Percentiles rank a stretch among this genome's conserved stretches.
Evolutionary conservation across 2,797 vertebrate species (phyloP).

Genomic region (Danio aesculapii): DNA sequence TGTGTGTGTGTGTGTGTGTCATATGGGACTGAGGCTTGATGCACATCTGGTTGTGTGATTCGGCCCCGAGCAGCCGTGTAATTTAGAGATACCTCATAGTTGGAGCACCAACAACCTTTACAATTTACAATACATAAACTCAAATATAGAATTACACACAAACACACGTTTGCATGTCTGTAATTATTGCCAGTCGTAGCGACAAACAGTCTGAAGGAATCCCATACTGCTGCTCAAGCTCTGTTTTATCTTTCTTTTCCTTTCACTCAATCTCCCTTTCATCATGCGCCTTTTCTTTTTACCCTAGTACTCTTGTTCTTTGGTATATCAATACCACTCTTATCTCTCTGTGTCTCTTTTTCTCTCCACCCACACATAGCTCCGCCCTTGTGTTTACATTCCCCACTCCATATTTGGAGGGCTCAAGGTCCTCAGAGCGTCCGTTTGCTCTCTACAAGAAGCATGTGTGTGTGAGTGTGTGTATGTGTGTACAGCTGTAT

Average conservation of each 20-base stretch:
- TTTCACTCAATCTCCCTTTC: conserved; percentile 13
- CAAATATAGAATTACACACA: conserved; percentile 48
- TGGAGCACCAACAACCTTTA: conserved; percentile 42
- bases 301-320: conserved; percentile 27
- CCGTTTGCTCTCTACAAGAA: conserved; percentile 39
- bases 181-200: conserved; percentile 37
- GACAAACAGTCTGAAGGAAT: conserved; percentile 43
- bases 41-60: conserved; percentile 64
- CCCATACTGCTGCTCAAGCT: neutral
- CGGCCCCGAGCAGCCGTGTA: conserved; percentile 48
- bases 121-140: conserved; percentile 45
- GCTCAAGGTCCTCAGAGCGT: conserved; percentile 71
- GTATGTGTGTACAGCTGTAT: conserved; percentile 32
- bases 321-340: conserved; percentile 35
- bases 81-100: conserved; percentile 60
- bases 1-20: conserved; percentile 43
- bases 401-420: conserved; percentile 79
- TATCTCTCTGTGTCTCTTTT: conserved; percentile 25
- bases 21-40: conserved; percentile 52
- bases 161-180: conserved; percentile 34
- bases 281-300: conserved; percentile 1
- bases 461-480: conserved; percentile 50
- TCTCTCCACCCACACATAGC: conserved; percentile 53
- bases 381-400: conserved; percentile 88
- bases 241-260: conserved; percentile 15